phyloP scores from a whole-genome alignment of 35 echinoderm and acorn worm genomes.

The Holothuria glaberrima region DNA sequence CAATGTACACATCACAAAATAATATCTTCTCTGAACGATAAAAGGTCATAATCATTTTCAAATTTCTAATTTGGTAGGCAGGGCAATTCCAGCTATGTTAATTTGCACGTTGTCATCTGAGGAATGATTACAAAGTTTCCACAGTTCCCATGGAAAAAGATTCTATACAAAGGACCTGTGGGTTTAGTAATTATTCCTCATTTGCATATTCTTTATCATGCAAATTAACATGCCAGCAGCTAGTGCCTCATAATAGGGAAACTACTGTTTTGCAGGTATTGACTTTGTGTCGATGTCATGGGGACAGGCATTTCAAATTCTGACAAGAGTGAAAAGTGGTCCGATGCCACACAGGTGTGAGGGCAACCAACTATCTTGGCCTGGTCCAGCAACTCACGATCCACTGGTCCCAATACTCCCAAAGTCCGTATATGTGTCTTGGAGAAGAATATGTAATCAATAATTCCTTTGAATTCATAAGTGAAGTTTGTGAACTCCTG shows the following conservation, averaged over 20 bases:
- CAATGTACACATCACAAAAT: constrained; percentile 58
- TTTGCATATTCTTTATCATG: constrained; percentile 11
- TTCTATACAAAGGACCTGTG: constrained; percentile 9
- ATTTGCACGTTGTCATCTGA: constrained; percentile 25
- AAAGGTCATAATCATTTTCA: background rate
- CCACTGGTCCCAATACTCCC: constrained; percentile 79
- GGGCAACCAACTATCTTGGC: constrained; percentile 93
- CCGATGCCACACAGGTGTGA: constrained; percentile 81
- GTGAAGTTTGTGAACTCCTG: constrained; percentile 96
- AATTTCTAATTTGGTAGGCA: background rate
- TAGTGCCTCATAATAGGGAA: constrained; percentile 46
- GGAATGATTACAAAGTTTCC: constrained; percentile 29
- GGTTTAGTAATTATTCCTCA: constrained; percentile 31
- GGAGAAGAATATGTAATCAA: constrained; percentile 94
- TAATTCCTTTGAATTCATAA: constrained; percentile 93
- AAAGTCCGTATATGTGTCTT: constrained; percentile 74
- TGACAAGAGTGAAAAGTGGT: constrained; percentile 90
- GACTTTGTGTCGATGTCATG: constrained; percentile 36
- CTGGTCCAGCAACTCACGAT: constrained; percentile 81
- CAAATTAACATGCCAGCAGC: background rate
- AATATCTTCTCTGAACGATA: constrained; percentile 37
- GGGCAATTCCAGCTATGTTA: background rate
- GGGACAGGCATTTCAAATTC: constrained; percentile 97
- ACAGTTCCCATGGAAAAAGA: background rate
- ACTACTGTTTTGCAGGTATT: constrained; percentile 32